Base-by-base conservation (phyloP, 2,888 invertebrate genomes). In the Zootermopsis nevadensis region DNA sequence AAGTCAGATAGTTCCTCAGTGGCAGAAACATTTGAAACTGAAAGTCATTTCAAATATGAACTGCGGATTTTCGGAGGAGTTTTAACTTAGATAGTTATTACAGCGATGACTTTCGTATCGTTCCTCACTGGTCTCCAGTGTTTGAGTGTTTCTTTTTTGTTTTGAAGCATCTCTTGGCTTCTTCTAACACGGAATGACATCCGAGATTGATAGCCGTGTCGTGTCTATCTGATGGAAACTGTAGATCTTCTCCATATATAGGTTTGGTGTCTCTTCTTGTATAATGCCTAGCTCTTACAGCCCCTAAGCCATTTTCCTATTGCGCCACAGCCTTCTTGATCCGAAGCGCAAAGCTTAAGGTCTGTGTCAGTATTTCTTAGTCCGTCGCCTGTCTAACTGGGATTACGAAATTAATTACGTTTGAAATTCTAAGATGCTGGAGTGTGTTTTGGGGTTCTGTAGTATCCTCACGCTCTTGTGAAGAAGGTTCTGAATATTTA, bases 321-420 rank as follows among this genome's bases (percentile, higher is more conserved):
- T 66, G 66, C 60, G 2, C 69, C 19, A 31, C 38, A 38, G 38
- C 74, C 35, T 4, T 74, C 24, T 38, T 74, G 42, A 74, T 74
- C 35, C 42, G 15, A n/a, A 33, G 24, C 74, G n/a, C 2, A 27
- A 74, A 74, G 74, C 74, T 74, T 74, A 74, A 38, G n/a, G 35
- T 38, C 31, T 74, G 42, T 35, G 74, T 38, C 74, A n/a, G 38
- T 74, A n/a, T 74, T 74, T 74, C 74, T 74, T 38, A 74, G n/a
- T 4, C 69, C 60, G 55, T 31, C 31, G 35, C 22, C 74, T 38
- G n/a, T 74, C n/a, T 38, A 38, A 38, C 24, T 24, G 38, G 74
- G 74, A 74, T 74, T 74, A 74, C 10, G 33, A 24, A 74, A 74
- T 74, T 74, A 74, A 74, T 74, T 74, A 74, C 74, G 74, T 74